Percentiles rank a stretch among this genome's conserved stretches.
Conservation (phyloP, 1,140 invertebrate species). For the Chrysomallon squamiferum region DNA sequence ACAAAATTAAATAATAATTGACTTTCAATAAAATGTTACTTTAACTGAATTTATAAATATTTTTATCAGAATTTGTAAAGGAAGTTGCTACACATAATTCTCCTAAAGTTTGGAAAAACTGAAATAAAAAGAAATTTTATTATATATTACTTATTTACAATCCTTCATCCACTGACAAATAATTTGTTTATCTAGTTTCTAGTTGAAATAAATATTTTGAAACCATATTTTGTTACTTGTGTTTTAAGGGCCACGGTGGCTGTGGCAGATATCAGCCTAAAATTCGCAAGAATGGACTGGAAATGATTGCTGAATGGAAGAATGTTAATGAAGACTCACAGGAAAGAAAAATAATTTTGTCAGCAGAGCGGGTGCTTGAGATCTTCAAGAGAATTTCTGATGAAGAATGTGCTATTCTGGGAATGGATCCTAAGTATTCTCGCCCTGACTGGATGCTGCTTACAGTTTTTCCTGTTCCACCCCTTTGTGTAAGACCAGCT, state of each 20-base stretch:
- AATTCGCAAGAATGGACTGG: slow-evolving; percentile 85
- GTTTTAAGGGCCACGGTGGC: slow-evolving; percentile 82
- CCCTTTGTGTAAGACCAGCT: slow-evolving; percentile 88
- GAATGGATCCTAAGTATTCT: slow-evolving; percentile 95
- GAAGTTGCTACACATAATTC: too few relatives aligned
- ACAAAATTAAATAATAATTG: too few relatives aligned
- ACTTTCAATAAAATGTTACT: too few relatives aligned
- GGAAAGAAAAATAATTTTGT: slow-evolving; percentile 75
- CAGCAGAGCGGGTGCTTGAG: slow-evolving; percentile 94
- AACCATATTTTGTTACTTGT: too few relatives aligned
- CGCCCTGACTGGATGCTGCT: slow-evolving; percentile 99
- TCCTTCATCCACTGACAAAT: too few relatives aligned
- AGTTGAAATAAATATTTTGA: too few relatives aligned
- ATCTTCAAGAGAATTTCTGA: slow-evolving; percentile 97
- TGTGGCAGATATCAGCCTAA: slow-evolving; percentile 98
- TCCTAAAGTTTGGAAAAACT: too few relatives aligned
- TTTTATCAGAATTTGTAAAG: too few relatives aligned
- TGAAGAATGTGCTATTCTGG: slow-evolving; percentile 94
- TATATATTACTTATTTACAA: too few relatives aligned
- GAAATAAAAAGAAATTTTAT: too few relatives aligned
- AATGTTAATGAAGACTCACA: slow-evolving; percentile 97
- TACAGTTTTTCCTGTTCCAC: slow-evolving; percentile 96
- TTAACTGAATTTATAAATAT: too few relatives aligned
- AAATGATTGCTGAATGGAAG: slow-evolving; percentile 97
- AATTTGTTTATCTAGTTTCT: too few relatives aligned